phyloP scores from a whole-genome alignment of 2,113 vertebrate genomes.

The Hemiprocne comata region DNA sequence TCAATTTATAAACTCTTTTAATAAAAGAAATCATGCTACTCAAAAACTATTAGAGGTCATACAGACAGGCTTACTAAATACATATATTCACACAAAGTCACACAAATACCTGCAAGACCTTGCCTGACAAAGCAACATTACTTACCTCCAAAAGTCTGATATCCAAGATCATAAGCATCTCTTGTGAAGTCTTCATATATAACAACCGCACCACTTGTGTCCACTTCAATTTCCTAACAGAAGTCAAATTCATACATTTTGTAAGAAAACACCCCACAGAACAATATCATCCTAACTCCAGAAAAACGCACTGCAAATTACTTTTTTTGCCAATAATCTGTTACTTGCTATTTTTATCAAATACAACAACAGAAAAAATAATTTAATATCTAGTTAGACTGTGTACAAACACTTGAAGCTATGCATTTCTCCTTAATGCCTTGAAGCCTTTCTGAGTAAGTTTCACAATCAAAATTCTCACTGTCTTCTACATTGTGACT shows the following conservation, averaged over 20 bases:
- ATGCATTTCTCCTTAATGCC: background rate
- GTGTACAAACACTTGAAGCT: background rate
- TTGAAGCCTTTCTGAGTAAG: background rate
- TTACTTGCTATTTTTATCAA: background rate
- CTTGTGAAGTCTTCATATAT: constrained; percentile 72
- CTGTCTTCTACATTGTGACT: background rate
- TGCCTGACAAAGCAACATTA: constrained; percentile 11
- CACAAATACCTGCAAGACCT: background rate
- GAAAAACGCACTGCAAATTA: background rate
- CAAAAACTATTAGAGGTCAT: background rate
- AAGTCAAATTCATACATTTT: constrained; percentile 2
- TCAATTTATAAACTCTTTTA: background rate
- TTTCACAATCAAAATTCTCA: background rate
- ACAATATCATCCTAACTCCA: background rate
- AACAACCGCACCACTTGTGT: constrained; percentile 62
- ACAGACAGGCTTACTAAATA: background rate
- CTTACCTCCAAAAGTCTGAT: constrained; percentile 72
- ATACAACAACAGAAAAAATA: background rate
- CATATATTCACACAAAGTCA: background rate
- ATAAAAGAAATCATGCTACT: background rate
- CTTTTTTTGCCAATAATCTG: background rate
- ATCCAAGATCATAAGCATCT: constrained; percentile 69
- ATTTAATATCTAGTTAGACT: background rate
- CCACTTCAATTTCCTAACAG: constrained; percentile 66
- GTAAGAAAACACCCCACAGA: background rate